Evolutionary conservation across 2,888 invertebrate genomes (phyloP), one percentile per base, ranked within the genome.

Genomic region (Mimachlamys varia): DNA sequence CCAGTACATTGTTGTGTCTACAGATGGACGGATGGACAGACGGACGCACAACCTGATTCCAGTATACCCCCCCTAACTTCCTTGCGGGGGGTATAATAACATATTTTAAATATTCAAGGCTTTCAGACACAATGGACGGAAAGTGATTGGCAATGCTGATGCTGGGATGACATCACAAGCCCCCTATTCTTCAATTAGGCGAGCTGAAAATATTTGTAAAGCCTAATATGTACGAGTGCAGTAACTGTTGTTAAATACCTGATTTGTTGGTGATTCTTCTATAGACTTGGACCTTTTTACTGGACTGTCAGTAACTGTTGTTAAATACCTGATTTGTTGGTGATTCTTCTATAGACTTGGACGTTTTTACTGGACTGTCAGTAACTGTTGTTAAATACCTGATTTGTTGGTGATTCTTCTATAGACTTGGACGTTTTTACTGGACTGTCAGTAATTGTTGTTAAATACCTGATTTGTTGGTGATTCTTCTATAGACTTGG

Each of bases 281-380:
- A 92, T 91, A 44, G 94, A 94, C 90, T 92, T 93, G 92, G 93
- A 92, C 89, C 94, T 93, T 92, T 94, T 94, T 62, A 94, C 92
- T 38, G 93, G 92, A 37, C 93, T 94, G 76, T 93, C 91, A 44
- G 91, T n/a, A n/a, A n/a, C n/a, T n/a, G n/a, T n/a, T 17, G 2
- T 88, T 62, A 33, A 4, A 17, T 49, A 91, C 91, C 91, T 91
- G 91, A 90, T 87, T 90, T 53, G 44, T 88, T 88, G 91, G 92
- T 50, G 88, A 55, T 13, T 93, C 94, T 58, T 94, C 93, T 87
- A 92, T 91, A 44, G 94, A 94, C 90, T 92, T 93, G 92, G 93
- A 92, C 89, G 94, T 93, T 92, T 94, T 94, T 62, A 94, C 92
- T 38, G 93, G 92, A 37, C 93, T 94, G 76, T 93, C 91, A 44